Percentiles rank a stretch among this genome's conserved stretches.
Evolutionary conservation across 2,888 invertebrate species (phyloP).

Genomic region (Heliconius hortense): DNA sequence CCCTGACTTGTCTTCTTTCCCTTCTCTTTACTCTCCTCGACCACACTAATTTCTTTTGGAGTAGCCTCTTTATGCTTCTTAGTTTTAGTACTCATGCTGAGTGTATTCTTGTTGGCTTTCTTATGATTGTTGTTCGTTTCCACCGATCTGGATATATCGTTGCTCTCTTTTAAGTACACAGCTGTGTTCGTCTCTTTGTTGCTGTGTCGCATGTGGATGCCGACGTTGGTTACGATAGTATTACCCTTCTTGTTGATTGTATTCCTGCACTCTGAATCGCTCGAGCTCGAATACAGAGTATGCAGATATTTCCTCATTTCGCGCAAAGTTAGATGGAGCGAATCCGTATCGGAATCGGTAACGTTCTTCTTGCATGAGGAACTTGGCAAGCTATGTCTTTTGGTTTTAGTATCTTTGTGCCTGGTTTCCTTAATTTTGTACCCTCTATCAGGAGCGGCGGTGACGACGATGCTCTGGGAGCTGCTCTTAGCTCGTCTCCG

Average conservation of each 20-base stretch:
- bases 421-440: constrained; percentile 61
- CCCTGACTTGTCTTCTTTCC: constrained; percentile 54
- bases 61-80: constrained; percentile 80
- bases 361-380: constrained; percentile 81
- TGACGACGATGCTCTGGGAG: constrained; percentile 54
- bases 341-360: constrained; percentile 84
- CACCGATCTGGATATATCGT: constrained; percentile 57
- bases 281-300: constrained; percentile 89
- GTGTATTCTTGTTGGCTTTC: constrained; percentile 78
- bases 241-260: constrained; percentile 76
- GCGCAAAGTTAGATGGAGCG: constrained; percentile 90
- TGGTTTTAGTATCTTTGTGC: constrained; percentile 74
- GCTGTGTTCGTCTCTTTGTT: constrained; percentile 61
- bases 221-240: constrained; percentile 72
- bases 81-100: constrained; percentile 83
- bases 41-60: constrained; percentile 54
- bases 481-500: constrained; percentile 70
- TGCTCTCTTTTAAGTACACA: constrained; percentile 64
- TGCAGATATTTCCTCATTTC: constrained; percentile 93
- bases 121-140: constrained; percentile 77
- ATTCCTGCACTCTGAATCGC: constrained; percentile 83
- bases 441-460: constrained; percentile 54
- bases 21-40: constrained; percentile 76
- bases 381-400: constrained; percentile 87
- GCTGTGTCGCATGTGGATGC: constrained; percentile 60